phyloP scores from a whole-genome alignment of 1,140 invertebrate species.

The Drosophila burlai region DNA sequence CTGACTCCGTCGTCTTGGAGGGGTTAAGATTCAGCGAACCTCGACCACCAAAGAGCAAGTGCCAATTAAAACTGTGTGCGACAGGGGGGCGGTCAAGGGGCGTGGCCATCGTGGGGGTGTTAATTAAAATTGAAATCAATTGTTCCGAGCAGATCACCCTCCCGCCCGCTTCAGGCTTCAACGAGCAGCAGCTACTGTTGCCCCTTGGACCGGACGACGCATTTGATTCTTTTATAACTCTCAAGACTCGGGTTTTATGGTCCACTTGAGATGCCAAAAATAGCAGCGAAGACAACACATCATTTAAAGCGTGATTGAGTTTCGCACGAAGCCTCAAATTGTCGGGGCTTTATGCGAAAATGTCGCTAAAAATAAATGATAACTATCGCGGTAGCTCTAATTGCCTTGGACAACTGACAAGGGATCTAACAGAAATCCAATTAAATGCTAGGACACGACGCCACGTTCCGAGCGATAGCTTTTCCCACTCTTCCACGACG shows the following conservation, averaged over 20 bases:
- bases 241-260: constrained; percentile 27
- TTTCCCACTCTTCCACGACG: constrained; percentile 3
- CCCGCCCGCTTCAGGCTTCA: constrained; percentile 13
- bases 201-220: constrained; percentile 9
- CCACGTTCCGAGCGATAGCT: constrained; percentile 8
- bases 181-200: constrained; percentile 3
- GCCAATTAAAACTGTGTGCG: constrained; percentile 65
- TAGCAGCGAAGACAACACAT: constrained; percentile 21
- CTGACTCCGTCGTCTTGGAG: constrained; percentile 46
- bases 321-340: constrained; percentile 41
- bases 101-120: constrained; percentile 54
- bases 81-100: constrained; percentile 6
- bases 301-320: constrained; percentile 57
- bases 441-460: constrained; percentile 51
- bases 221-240: constrained; percentile 11
- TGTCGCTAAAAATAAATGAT: constrained; percentile 59
- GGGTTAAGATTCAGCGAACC: constrained; percentile 68
- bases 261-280: constrained; percentile 52
- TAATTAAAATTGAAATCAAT: constrained; percentile 80
- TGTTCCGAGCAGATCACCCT: constrained; percentile 34
- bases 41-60: constrained; percentile 72
- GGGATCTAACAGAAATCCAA: constrained; percentile 44
- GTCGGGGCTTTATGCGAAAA: constrained; percentile 26
- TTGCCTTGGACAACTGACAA: constrained; percentile 36
- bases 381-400: constrained; percentile 46